Evolutionary conservation across 2,113 vertebrate genomes (phyloP).

Genomic region (Eptesicus fuscus): DNA sequence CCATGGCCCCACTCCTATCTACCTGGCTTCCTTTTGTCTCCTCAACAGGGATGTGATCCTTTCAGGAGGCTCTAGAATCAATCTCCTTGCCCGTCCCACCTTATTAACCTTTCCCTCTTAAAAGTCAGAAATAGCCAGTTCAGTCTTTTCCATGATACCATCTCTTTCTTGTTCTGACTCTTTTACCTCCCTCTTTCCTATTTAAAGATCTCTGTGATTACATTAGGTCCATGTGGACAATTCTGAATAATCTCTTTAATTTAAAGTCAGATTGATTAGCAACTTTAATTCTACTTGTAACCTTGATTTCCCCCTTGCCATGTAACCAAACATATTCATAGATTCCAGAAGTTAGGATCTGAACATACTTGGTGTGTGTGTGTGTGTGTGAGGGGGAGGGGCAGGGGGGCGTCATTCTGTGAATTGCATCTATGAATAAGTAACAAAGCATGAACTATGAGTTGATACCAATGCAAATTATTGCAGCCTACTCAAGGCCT

Average conservation of each 20-base stretch:
- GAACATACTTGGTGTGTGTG: background rate
- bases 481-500: background rate
- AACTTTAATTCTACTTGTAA: background rate
- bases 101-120: background rate
- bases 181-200: background rate
- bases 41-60: fast-evolving
- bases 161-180: background rate
- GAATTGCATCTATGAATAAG: background rate
- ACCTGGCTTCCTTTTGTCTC: no score
- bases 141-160: background rate
- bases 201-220: background rate
- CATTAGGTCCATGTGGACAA: background rate
- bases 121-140: background rate
- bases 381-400: fast-evolving
- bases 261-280: background rate
- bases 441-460: background rate
- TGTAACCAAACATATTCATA: background rate
- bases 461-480: background rate
- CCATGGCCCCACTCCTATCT: no score
- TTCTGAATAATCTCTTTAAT: background rate
- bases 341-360: background rate
- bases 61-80: background rate
- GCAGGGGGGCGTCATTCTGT: background rate
- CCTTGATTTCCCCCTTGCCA: background rate
- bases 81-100: background rate